Evolutionary conservation across 1,140 invertebrate genomes (phyloP).

Genomic region (Drosophila sp.): DNA sequence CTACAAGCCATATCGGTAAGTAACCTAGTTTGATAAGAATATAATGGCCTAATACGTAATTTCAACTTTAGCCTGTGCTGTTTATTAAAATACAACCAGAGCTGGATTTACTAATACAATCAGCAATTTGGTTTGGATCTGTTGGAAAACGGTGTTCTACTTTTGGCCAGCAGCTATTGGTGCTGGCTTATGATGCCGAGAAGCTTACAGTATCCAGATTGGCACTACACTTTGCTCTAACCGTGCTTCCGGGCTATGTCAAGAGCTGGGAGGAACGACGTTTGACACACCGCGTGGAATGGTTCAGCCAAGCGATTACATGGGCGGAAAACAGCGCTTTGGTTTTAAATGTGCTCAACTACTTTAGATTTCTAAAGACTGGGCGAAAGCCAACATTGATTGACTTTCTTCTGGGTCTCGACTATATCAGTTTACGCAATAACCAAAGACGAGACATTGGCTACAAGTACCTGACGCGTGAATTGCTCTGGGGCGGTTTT

Average conservation of each 20-base stretch:
- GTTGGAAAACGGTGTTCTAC: constrained; percentile 85
- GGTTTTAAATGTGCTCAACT: constrained; percentile 87
- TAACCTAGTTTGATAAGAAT: constrained; percentile 15
- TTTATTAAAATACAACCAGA: constrained; percentile 86
- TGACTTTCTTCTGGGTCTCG: constrained; percentile 86
- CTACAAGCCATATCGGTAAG: constrained; percentile 86
- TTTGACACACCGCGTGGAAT: constrained; percentile 84
- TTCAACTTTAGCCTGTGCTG: constrained; percentile 84
- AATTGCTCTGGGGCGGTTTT: constrained; percentile 89
- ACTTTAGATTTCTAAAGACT: constrained; percentile 87
- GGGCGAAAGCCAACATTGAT: constrained; percentile 87
- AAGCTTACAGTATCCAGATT: constrained; percentile 85
- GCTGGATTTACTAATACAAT: constrained; percentile 86
- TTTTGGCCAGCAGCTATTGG: constrained; percentile 88
- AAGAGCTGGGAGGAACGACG: constrained; percentile 86
- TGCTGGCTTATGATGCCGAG: constrained; percentile 86
- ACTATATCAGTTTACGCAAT: constrained; percentile 85
- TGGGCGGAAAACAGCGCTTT: constrained; percentile 86
- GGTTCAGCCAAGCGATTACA: constrained; percentile 85
- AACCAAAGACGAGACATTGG: constrained; percentile 86
- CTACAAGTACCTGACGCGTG: constrained; percentile 87
- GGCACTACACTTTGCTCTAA: constrained; percentile 86
- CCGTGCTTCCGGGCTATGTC: constrained; percentile 85
- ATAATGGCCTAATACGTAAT: not conserved
- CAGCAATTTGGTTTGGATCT: constrained; percentile 87